These are phyloP conservation scores for Falco berigora DNA, from an alignment of 2,797 vertebrate genomes.

Conservation along the genomic window DNA sequence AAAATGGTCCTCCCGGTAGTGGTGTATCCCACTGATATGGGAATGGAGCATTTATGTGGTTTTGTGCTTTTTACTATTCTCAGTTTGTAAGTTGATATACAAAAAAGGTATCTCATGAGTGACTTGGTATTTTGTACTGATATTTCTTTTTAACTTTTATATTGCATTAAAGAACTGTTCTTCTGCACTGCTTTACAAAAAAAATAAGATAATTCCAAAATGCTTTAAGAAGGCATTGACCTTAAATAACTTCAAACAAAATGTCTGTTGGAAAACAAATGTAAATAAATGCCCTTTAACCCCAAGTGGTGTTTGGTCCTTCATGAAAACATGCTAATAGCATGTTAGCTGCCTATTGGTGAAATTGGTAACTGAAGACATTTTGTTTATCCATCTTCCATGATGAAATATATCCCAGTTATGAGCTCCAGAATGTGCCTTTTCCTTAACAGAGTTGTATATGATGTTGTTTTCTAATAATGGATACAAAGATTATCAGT, in stretches of 20 bases:
- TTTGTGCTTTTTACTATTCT: background rate
- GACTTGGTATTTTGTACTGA: background rate
- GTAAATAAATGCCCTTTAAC: background rate
- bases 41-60: background rate
- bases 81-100: background rate
- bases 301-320: background rate
- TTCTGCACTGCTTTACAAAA: background rate
- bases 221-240: background rate
- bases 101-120: background rate
- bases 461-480: background rate
- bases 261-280: background rate
- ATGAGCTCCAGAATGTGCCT: background rate
- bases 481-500: background rate
- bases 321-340: background rate
- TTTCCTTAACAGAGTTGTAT: background rate
- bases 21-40: background rate
- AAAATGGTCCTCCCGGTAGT: background rate
- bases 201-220: background rate
- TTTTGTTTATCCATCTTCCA: background rate
- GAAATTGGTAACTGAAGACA: background rate
- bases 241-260: background rate
- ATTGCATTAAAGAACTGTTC: background rate
- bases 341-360: background rate
- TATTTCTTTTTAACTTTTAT: background rate
- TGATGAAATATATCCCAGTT: background rate